These are phyloP conservation scores for Metaphire vulgaris DNA, from an alignment of 1,140 invertebrate genomes.

Conservation along the genomic window DNA sequence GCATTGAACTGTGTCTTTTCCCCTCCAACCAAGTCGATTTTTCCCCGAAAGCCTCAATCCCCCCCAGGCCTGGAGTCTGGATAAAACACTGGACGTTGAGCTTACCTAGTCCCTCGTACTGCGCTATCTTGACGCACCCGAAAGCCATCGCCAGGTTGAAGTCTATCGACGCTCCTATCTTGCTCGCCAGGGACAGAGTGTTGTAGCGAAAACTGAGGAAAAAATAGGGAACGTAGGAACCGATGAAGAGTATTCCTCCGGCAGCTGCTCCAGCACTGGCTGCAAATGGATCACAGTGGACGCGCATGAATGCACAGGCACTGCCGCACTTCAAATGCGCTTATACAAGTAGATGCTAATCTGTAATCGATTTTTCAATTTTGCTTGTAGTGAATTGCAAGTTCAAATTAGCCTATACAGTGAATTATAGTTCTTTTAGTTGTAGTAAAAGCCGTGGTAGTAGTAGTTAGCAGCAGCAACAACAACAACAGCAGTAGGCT, in stretches of 20 bases:
- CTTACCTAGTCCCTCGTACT: conserved; percentile 52
- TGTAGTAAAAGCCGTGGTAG: too few species aligned
- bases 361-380: not conserved
- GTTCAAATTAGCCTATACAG: too few species aligned
- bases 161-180: conserved; percentile 40
- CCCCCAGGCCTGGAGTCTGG: too few species aligned
- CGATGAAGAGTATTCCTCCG: conserved; percentile 45
- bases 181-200: conserved; percentile 36
- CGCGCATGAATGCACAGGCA: not conserved
- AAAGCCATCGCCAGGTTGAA: conserved; percentile 46
- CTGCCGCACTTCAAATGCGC: too few species aligned
- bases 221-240: conserved; percentile 49
- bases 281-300: conserved; percentile 31
- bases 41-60: too few species aligned
- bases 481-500: too few species aligned
- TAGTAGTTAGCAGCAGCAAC: too few species aligned
- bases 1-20: too few species aligned
- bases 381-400: not conserved
- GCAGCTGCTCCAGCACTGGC: conserved; percentile 47
- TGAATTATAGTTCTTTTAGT: too few species aligned
- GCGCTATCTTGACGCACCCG: conserved; percentile 47
- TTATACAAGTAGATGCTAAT: too few species aligned
- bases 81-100: too few species aligned
- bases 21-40: too few species aligned
- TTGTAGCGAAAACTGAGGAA: conserved; percentile 61